These are phyloP conservation scores for Acanthiza pusilla DNA, from an alignment of 2,797 vertebrate species.

Conservation along the genomic window DNA sequence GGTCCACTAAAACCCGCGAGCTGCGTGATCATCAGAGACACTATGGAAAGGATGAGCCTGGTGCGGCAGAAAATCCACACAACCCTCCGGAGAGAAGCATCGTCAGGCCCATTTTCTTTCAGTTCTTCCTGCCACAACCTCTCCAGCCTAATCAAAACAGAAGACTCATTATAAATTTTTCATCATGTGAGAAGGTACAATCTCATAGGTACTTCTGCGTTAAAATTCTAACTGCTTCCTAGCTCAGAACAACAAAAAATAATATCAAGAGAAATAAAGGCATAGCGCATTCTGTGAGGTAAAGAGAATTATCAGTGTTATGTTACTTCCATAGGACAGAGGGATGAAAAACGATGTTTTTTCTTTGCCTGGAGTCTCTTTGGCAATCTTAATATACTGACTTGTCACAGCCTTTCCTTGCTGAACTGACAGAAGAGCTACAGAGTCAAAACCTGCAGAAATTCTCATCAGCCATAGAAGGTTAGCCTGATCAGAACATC, in stretches of 20 bases:
- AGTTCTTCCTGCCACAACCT: conserved; percentile 88
- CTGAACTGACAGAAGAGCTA: neutral
- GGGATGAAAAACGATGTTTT: neutral
- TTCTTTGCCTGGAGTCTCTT: neutral
- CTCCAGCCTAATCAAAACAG: conserved; percentile 74
- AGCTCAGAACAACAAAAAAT: neutral
- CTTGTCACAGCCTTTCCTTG: neutral
- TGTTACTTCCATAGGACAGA: neutral
- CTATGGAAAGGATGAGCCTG: conserved; percentile 88
- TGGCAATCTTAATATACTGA: neutral
- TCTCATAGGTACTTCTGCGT: neutral
- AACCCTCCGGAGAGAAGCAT: conserved; percentile 82
- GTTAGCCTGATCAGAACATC: neutral
- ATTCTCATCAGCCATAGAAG: neutral
- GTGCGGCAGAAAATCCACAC: conserved; percentile 91
- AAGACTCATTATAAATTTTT: neutral
- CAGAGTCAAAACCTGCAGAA: neutral
- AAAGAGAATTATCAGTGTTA: neutral
- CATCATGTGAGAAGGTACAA: neutral
- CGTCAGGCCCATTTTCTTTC: conserved; percentile 74
- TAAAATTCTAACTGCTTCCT: neutral
- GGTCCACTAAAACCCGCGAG: conserved; percentile 92
- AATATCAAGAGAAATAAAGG: neutral
- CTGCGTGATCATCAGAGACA: conserved; percentile 91
- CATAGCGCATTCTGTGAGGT: neutral